A percentile compares a stretch with the other conserved stretches of the same genome.
These are phyloP conservation scores for Saccostrea glomerata DNA, from an alignment of 1,140 invertebrate genomes.

Conservation along the genomic window DNA sequence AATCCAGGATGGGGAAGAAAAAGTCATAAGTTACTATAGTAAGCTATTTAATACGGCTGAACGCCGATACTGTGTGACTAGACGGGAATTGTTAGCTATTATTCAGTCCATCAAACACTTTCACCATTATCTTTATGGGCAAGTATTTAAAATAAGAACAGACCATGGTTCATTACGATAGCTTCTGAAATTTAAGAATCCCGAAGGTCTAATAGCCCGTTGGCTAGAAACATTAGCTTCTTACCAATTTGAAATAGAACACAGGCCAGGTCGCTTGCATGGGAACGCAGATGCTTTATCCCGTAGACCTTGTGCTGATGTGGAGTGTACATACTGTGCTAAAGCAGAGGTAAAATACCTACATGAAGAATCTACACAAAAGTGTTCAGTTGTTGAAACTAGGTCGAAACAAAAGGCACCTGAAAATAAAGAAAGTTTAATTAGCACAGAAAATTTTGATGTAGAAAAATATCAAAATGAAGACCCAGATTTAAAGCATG, in stretches of 20 bases:
- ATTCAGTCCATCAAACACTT: slow-evolving; percentile 38
- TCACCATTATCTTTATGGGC: slow-evolving; percentile 32
- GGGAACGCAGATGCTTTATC: slow-evolving; percentile 45
- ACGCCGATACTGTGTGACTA: neutral
- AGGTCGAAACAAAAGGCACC: neutral
- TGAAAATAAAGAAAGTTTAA: neutral
- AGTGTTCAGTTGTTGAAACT: neutral
- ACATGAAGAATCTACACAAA: neutral
- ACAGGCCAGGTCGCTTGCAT: slow-evolving; percentile 9
- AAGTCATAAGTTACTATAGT: slow-evolving; percentile 36
- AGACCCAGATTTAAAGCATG: neutral
- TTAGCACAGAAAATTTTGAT: neutral
- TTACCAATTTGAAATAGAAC: slow-evolving; percentile 49
- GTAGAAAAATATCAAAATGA: neutral
- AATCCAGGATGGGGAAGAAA: neutral
- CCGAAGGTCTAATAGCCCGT: slow-evolving; percentile 15
- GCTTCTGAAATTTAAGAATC: slow-evolving; percentile 33
- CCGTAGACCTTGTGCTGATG: slow-evolving; percentile 9
- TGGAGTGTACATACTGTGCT: slow-evolving; percentile 2
- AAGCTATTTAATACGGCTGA: slow-evolving; percentile 18
- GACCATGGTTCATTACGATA: slow-evolving; percentile 22
- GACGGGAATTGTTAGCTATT: slow-evolving; percentile 18
- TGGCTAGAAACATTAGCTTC: slow-evolving; percentile 26
- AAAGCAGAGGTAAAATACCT: neutral
- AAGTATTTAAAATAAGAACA: slow-evolving; percentile 22